Evolutionary conservation across 2,888 invertebrate species (phyloP).

Genomic region (Ceratothoa steindachneri): DNA sequence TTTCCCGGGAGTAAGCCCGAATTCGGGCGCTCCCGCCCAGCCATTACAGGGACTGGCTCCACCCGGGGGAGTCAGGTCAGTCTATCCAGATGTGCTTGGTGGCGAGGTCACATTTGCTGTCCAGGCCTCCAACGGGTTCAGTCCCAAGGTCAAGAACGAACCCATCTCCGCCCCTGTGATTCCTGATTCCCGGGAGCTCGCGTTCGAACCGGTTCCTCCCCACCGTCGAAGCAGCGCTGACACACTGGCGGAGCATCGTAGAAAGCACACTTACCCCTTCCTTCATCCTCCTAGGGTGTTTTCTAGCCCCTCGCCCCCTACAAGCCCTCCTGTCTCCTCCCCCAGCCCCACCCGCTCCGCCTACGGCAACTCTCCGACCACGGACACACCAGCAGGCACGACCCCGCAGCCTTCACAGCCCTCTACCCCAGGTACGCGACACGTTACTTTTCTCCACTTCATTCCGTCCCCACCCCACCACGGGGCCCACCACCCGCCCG

Average conservation of each 20-base stretch:
- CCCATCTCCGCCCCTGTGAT: neutral
- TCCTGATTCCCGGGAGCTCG: neutral
- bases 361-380: neutral
- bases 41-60: too few species aligned
- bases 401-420: neutral
- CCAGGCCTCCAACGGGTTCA: neutral
- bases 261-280: neutral
- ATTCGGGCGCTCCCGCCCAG: neutral
- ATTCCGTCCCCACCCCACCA: conserved; percentile 39
- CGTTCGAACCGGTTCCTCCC: neutral
- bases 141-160: neutral
- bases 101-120: neutral
- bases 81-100: neutral
- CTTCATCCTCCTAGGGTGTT: neutral
- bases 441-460: conserved; percentile 21
- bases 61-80: neutral
- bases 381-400: neutral
- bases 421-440: conserved; percentile 17
- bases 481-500: conserved; percentile 40
- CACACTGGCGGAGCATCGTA: neutral
- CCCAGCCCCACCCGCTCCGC: neutral
- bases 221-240: neutral
- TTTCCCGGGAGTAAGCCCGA: too few species aligned
- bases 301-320: neutral
- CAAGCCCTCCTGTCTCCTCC: neutral